Conservation (phyloP, 2,113 vertebrate genomes). For the Nibea albiflora region DNA sequence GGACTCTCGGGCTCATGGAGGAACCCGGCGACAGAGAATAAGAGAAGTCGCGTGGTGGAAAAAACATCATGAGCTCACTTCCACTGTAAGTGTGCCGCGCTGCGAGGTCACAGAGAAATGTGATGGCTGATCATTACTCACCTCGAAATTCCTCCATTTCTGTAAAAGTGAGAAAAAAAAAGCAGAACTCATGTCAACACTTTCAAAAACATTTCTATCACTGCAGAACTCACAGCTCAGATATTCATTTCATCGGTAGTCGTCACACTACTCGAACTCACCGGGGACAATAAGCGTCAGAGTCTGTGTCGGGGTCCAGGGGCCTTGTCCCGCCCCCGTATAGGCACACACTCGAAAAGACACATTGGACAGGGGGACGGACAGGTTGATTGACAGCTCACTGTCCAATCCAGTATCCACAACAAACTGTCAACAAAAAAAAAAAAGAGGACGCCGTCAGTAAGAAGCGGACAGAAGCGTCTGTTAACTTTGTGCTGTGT, state of each 20-base stretch:
- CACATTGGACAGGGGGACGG: constrained; percentile 83
- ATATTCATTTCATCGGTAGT: neutral
- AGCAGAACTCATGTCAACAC: constrained; percentile 25
- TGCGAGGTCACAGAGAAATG: constrained; percentile 26
- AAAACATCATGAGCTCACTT: constrained; percentile 58
- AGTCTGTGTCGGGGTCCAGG: constrained; percentile 86
- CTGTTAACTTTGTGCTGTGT: neutral
- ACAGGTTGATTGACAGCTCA: constrained; percentile 85
- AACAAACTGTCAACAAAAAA: constrained; percentile 76
- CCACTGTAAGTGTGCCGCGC: constrained; percentile 38
- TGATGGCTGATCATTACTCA: constrained; percentile 63
- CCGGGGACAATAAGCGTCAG: constrained; percentile 77
- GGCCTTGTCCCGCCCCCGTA: constrained; percentile 88
- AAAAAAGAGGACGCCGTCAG: neutral
- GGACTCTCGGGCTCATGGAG: constrained; percentile 15
- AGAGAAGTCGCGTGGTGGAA: constrained; percentile 48
- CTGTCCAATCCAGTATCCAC: constrained; percentile 83
- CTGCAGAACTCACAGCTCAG: neutral
- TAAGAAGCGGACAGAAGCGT: no score
- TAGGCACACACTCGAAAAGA: constrained; percentile 88
- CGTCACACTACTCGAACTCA: constrained; percentile 53
- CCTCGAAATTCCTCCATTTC: constrained; percentile 72
- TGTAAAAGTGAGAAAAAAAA: constrained; percentile 45
- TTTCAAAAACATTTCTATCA: neutral
- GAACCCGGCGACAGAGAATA: constrained; percentile 48